Evolutionary conservation across 2,113 vertebrate species (phyloP), one percentile per base, ranked within the genome.

Genomic region (Neotragus pygmaeus): DNA sequence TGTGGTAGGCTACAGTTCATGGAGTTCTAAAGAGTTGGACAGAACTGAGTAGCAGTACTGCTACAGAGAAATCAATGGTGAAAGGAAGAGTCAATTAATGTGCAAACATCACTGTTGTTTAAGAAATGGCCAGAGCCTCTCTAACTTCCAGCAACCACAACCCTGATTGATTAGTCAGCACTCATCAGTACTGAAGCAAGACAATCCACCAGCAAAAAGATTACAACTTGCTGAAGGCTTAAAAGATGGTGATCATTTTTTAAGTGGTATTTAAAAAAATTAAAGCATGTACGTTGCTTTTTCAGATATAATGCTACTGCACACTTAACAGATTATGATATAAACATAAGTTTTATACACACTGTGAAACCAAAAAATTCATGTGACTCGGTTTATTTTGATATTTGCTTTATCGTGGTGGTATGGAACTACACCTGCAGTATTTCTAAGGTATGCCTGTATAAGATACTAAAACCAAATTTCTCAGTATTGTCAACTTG

Each of bases 401-500:
- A 13, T 25, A 81, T n/a, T 53, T 12, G 6, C 78, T 53, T 81
- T 81, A 53, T 14, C 25, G 6, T n/a, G 11, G 30, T 81, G 78
- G 19, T n/a, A 51, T 53, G 49, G 49, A 53, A 81, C 33, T 53
- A n/a, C n/a, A 25, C 11, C 49, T n/a, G 19, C 3, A 81, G 15
- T 53, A 36, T 36, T 19, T 81, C 21, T n/a, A 6, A 53, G 10
- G 49, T n/a, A 53, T 53, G 49, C 78, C 33, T 53, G 49, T 25
- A 14, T n/a, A 53, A 60, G 51, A 95, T 30, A 91, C 6, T 95
- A n/a, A 88, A 97, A 91, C n/a, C 11, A 77, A 91, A 89, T 94
- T 85, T 91, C 36, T 95, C 55, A 87, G 78, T 73, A 92, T 53
- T 96, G 25, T 88, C 90, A 95, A 64, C 30, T 47, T 81, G 25